Percentiles rank a stretch among this genome's conserved stretches.
phyloP scores from a whole-genome alignment of 1,140 invertebrate genomes.

The Metaphire vulgaris region DNA sequence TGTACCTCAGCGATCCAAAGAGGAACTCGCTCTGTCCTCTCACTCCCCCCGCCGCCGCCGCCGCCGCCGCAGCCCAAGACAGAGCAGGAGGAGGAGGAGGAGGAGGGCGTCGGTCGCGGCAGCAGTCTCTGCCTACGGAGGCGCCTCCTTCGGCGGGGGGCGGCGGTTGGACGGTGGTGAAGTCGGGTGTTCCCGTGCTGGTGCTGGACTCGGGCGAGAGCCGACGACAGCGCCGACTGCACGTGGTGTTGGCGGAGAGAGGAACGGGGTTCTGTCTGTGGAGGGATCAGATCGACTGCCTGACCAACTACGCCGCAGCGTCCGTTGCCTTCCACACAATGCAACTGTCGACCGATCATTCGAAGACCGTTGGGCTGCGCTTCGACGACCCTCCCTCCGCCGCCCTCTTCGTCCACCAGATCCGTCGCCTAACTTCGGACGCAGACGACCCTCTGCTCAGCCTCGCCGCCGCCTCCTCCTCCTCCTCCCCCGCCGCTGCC shows the following conservation, averaged over 20 bases:
- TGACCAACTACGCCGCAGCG: constrained; percentile 56
- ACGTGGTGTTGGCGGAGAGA: constrained; percentile 70
- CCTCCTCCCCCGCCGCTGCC: constrained; percentile 53
- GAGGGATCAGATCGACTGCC: constrained; percentile 70
- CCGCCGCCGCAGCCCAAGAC: constrained; percentile 4
- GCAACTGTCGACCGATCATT: constrained; percentile 64
- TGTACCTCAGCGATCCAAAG: constrained; percentile 59
- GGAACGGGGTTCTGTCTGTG: constrained; percentile 79
- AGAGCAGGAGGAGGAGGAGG: too few species aligned
- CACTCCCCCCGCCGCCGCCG: background rate
- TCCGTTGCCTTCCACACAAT: constrained; percentile 74
- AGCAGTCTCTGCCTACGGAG: background rate
- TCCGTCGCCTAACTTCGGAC: constrained; percentile 66
- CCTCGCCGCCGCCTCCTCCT: constrained; percentile 54
- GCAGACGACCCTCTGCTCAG: constrained; percentile 71
- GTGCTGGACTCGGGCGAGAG: constrained; percentile 66
- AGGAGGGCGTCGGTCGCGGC: constrained; percentile 6
- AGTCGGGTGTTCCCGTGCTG: constrained; percentile 73
- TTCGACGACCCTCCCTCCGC: constrained; percentile 72
- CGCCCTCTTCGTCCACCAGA: constrained; percentile 60
- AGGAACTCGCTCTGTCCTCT: background rate
- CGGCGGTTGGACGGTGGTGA: constrained; percentile 65
- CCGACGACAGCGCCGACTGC: constrained; percentile 64
- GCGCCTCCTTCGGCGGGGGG: constrained; percentile 16
- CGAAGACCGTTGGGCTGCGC: constrained; percentile 61